Evolutionary conservation across 2,888 invertebrate genomes (phyloP).

Genomic region (Hirtodrosophila confusa): DNA sequence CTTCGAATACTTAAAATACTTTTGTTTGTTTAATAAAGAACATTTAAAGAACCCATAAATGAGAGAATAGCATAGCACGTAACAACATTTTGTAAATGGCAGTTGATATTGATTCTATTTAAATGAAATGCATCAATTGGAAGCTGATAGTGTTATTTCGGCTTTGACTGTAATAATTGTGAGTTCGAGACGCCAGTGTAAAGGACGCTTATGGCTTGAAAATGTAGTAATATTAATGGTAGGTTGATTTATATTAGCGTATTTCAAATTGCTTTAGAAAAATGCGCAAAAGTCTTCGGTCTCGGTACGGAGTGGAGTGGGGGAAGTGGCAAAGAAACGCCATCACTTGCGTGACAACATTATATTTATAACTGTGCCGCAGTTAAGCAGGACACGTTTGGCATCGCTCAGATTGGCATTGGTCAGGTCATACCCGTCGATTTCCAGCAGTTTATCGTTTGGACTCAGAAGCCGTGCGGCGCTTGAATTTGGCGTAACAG

Average conservation of each 20-base stretch:
- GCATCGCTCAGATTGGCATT: constrained; percentile 80
- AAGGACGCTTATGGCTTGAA: constrained; percentile 45
- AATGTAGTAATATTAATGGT: constrained; percentile 52
- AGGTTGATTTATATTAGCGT: constrained; percentile 38
- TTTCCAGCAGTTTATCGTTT: constrained; percentile 82
- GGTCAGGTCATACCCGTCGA: constrained; percentile 83
- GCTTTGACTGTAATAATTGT: constrained; percentile 16
- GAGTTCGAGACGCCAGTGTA: constrained; percentile 43
- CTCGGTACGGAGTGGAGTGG: constrained; percentile 54
- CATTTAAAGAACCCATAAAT: constrained; percentile 8
- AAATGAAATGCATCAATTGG: constrained; percentile 45
- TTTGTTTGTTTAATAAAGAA: constrained; percentile 7
- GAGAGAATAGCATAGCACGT: background rate
- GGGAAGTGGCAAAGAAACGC: constrained; percentile 9
- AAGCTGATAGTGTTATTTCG: constrained; percentile 28
- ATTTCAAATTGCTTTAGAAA: constrained; percentile 66
- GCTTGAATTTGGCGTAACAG: constrained; percentile 75
- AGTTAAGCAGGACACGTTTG: constrained; percentile 75
- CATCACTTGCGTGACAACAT: constrained; percentile 83
- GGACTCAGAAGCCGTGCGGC: constrained; percentile 74
- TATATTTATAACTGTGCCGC: constrained; percentile 80
- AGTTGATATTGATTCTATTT: constrained; percentile 49
- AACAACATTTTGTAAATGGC: constrained; percentile 45
- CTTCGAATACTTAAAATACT: constrained; percentile 41
- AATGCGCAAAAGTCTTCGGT: constrained; percentile 79